A percentile compares a stretch with the other conserved stretches of the same genome.
These are phyloP conservation scores for Tenthredo notha DNA, from an alignment of 2,888 invertebrate species.

Conservation along the genomic window DNA sequence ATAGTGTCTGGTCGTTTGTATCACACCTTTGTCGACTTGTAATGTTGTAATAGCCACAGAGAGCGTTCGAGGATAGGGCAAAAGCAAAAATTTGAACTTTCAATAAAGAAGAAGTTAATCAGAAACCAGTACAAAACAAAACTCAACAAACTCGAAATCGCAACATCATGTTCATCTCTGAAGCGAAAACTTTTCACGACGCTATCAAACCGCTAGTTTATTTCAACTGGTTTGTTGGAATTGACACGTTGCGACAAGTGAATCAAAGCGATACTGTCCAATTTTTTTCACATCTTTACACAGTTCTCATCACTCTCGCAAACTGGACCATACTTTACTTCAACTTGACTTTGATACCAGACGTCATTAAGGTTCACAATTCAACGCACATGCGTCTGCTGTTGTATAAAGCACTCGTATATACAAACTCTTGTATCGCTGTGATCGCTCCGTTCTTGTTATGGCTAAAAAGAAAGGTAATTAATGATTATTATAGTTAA, in stretches of 20 bases:
- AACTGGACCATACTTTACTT: not conserved
- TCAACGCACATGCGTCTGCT: not conserved
- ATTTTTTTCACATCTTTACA: not conserved
- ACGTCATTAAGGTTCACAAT: too few species aligned
- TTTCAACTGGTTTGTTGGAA: not conserved
- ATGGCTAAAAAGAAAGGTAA: not conserved
- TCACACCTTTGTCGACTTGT: not conserved
- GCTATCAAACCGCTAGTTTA: conserved; percentile 4
- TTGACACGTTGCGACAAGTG: not conserved
- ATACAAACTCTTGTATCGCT: not conserved
- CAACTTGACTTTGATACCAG: not conserved
- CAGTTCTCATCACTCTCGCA: not conserved
- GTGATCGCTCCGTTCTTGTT: not conserved
- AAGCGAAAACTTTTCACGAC: too few species aligned
- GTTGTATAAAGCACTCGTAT: too few species aligned
- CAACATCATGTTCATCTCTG: not conserved
- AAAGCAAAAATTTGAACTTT: not conserved
- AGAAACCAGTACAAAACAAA: not conserved
- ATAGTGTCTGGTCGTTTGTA: not conserved
- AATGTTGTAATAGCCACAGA: not conserved
- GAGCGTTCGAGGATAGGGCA: not conserved
- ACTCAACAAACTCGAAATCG: not conserved
- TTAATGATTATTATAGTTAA: not conserved
- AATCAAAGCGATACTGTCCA: not conserved
- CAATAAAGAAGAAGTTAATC: too few species aligned